Conservation (phyloP, 2,113 vertebrate genomes). For the Macroglossus sobrinus region DNA sequence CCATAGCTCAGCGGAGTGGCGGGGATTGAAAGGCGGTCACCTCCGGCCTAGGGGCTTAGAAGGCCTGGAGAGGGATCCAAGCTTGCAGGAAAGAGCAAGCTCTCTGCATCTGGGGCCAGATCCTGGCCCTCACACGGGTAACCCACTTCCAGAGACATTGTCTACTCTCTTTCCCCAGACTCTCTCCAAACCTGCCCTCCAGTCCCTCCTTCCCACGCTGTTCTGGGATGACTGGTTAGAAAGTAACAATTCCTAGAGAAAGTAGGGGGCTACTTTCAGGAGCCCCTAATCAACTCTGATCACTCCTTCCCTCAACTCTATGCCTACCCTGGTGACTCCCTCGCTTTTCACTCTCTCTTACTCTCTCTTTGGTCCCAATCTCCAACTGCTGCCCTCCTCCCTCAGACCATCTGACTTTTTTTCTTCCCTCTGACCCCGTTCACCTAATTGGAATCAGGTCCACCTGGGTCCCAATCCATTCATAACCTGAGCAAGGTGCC, state of each 20-base stretch:
- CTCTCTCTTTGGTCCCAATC: not conserved
- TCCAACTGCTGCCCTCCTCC: not conserved
- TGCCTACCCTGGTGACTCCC: not conserved
- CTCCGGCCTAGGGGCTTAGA: not conserved
- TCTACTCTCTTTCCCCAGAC: not conserved
- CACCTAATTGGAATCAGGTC: not conserved
- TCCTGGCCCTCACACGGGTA: not conserved
- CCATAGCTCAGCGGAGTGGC: not conserved
- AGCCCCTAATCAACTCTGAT: not conserved
- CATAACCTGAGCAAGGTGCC: not conserved
- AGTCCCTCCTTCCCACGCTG: not conserved
- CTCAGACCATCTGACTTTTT: not conserved
- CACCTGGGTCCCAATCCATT: not conserved
- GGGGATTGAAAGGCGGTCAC: conserved; percentile 16
- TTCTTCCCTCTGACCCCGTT: not conserved
- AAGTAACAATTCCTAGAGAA: not conserved
- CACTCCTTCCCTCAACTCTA: not conserved
- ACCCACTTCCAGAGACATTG: not conserved
- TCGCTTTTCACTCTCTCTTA: not conserved
- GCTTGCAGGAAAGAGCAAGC: not conserved
- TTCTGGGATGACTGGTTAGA: not conserved
- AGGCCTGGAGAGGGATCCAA: not conserved
- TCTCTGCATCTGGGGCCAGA: not conserved
- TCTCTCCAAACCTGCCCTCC: not conserved
- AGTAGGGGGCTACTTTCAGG: not conserved